A percentile compares a stretch with the other conserved stretches of the same genome.
These are phyloP conservation scores for Scortum barcoo DNA, from an alignment of 2,113 vertebrate species.

Conservation along the genomic window DNA sequence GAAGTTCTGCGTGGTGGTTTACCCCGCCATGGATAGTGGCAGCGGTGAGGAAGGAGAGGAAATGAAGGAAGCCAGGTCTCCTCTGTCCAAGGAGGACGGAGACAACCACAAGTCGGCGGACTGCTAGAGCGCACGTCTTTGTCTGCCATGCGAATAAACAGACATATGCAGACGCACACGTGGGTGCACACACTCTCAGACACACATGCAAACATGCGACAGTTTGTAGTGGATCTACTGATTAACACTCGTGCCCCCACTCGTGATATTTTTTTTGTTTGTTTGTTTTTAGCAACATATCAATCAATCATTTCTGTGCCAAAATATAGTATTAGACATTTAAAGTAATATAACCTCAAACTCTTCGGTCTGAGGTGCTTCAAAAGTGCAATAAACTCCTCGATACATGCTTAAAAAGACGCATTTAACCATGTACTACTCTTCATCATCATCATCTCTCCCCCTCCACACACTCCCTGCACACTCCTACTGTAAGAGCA, in stretches of 20 bases:
- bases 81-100: constrained; percentile 76
- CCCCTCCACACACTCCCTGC: constrained; percentile 57
- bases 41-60: constrained; percentile 76
- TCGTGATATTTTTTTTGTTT: too few relatives aligned
- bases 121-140: constrained; percentile 63
- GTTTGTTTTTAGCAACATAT: constrained; percentile 18
- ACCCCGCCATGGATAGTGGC: constrained; percentile 74
- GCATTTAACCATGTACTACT: too few relatives aligned
- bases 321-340: constrained; percentile 52
- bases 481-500: constrained; percentile 43
- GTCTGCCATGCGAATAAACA: constrained; percentile 7
- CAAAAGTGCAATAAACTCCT: constrained; percentile 60
- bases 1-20: constrained; percentile 93
- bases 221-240: constrained; percentile 35
- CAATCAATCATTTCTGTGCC: constrained; percentile 46
- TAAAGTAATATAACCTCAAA: constrained; percentile 17
- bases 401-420: not conserved
- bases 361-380: constrained; percentile 24
- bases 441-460: constrained; percentile 8
- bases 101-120: constrained; percentile 74
- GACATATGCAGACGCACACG: constrained; percentile 29
- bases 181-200: constrained; percentile 18
- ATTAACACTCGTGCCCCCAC: constrained; percentile 37
- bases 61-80: constrained; percentile 77
- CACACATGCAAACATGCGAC: constrained; percentile 42